Evolutionary conservation across 2,113 vertebrate species (phyloP).

Genomic region (Psittacula cyanocephala): DNA sequence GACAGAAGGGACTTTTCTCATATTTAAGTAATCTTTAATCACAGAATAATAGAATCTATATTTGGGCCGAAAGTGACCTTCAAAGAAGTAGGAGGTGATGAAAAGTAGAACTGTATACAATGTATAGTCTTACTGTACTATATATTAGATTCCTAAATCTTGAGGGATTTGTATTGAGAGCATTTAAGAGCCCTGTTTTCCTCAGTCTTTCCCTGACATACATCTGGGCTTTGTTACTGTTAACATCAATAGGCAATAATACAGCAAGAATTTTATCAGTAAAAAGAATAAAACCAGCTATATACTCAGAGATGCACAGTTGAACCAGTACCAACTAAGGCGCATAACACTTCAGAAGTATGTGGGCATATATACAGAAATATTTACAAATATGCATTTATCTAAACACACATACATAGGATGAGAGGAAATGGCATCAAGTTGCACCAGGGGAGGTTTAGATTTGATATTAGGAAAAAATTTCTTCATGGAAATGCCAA

Average conservation of each 20-base stretch:
- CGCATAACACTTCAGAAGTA: not conserved
- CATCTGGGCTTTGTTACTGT: not conserved
- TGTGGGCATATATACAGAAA: not conserved
- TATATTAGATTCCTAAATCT: not conserved
- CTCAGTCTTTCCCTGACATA: not conserved
- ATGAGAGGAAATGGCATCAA: not conserved
- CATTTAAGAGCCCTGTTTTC: not conserved
- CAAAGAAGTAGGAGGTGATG: not conserved
- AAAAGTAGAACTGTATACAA: not conserved
- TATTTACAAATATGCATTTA: not conserved
- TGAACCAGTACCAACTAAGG: not conserved
- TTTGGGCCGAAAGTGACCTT: not conserved
- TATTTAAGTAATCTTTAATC: not conserved
- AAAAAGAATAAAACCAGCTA: not conserved
- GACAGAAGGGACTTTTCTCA: not conserved
- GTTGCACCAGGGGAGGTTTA: not conserved
- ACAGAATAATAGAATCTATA: not conserved
- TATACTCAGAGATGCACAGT: not conserved
- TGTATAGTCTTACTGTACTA: not conserved
- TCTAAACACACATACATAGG: not conserved
- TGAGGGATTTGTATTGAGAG: not conserved
- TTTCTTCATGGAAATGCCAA: not conserved
- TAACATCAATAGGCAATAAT: not conserved
- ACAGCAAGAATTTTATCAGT: not conserved
- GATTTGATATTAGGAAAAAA: not conserved